These are phyloP conservation scores for Druon quercuslanigerum DNA, from an alignment of 1,140 invertebrate genomes.

Conservation along the genomic window DNA sequence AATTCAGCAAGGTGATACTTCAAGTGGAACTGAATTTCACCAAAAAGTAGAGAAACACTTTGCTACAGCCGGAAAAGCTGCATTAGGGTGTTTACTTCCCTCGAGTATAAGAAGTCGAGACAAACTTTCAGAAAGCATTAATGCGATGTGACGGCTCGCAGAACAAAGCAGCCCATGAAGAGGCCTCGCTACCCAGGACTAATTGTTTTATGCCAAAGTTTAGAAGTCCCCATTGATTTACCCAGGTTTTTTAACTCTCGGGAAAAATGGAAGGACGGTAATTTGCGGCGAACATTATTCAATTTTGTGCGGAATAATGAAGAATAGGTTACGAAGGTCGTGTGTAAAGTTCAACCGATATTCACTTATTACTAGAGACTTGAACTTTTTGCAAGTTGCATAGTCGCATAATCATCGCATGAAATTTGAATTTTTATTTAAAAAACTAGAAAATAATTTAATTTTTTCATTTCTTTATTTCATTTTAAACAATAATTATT, in stretches of 20 bases:
- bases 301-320: constrained; percentile 9
- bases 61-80: not conserved
- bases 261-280: not conserved
- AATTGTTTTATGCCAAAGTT: constrained; percentile 29
- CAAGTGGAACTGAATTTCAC: not conserved
- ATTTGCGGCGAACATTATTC: constrained; percentile 2
- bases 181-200: not conserved
- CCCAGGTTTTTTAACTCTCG: not conserved
- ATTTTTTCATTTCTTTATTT: too few relatives aligned
- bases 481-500: too few relatives aligned
- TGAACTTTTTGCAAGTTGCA: too few relatives aligned
- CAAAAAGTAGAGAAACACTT: constrained; percentile 17
- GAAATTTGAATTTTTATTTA: too few relatives aligned
- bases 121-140: not conserved
- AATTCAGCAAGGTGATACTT: constrained; percentile 1
- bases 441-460: too few relatives aligned
- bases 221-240: not conserved
- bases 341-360: too few relatives aligned
- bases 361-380: too few relatives aligned
- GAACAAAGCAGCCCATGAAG: not conserved
- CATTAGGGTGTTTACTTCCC: constrained; percentile 21
- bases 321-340: not conserved
- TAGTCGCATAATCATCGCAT: too few relatives aligned
- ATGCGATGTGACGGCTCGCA: constrained; percentile 14
- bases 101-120: not conserved